A percentile compares a stretch with the other conserved stretches of the same genome.
Conservation (phyloP, 2,113 vertebrate species). For the Cariama cristata region DNA sequence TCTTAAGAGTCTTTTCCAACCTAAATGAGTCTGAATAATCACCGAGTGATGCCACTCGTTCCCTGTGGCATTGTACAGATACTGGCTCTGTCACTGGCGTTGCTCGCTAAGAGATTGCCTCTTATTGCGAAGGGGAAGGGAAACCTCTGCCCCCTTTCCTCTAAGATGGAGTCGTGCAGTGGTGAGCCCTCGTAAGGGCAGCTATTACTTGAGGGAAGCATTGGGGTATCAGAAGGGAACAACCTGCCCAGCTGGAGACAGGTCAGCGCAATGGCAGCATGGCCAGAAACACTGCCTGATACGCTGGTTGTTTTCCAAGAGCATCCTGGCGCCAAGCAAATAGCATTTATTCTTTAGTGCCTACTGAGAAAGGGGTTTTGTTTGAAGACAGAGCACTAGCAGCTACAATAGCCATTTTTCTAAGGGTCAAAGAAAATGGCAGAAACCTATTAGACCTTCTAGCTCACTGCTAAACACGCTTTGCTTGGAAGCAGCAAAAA, state of each 20-base stretch:
- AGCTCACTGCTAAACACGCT: not conserved
- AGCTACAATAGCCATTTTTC: not conserved
- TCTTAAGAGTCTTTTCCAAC: not conserved
- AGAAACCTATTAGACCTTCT: not conserved
- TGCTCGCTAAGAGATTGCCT: not conserved
- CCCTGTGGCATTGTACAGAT: rapidly evolving
- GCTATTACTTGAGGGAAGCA: rapidly evolving
- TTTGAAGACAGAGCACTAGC: not conserved
- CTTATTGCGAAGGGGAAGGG: not conserved
- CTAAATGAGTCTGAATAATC: not conserved
- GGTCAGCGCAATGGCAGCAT: not conserved
- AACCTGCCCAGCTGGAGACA: not conserved
- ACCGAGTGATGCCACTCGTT: not conserved
- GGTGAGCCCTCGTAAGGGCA: not conserved
- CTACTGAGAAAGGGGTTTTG: not conserved
- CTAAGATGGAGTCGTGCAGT: not conserved
- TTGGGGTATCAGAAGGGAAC: not conserved
- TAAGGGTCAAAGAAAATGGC: not conserved
- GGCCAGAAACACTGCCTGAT: not conserved
- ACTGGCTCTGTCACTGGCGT: not conserved
- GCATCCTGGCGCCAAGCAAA: not conserved
- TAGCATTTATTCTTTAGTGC: not conserved
- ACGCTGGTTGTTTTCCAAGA: not conserved
- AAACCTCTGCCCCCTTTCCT: not conserved
- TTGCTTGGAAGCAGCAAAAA: not conserved